phyloP scores from a whole-genome alignment of 2,797 vertebrate species.

The Crax fasciolata region DNA sequence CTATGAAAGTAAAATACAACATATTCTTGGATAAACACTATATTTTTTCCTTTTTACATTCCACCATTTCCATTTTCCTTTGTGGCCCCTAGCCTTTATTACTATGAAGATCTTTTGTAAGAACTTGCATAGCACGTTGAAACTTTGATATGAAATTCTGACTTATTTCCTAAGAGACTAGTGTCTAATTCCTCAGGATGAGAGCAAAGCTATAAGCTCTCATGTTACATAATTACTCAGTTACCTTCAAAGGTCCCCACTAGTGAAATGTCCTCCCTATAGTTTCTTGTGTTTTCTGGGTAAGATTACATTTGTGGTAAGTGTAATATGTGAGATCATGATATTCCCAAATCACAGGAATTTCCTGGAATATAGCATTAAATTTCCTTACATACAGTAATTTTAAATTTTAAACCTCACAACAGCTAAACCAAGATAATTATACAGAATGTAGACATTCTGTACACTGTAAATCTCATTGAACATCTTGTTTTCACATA shows the following conservation, averaged over 20 bases:
- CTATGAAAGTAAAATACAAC: neutral
- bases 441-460: neutral
- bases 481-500: neutral
- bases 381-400: neutral
- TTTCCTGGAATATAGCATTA: neutral
- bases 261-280: neutral
- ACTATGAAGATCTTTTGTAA: neutral
- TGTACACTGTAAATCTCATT: neutral
- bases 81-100: neutral
- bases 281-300: neutral
- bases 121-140: neutral
- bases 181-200: neutral
- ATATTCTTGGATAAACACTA: neutral
- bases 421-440: neutral
- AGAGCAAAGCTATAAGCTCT: neutral
- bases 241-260: neutral
- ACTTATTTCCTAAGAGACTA: neutral
- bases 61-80: neutral
- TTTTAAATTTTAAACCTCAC: neutral
- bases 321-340: neutral
- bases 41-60: neutral
- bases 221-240: neutral
- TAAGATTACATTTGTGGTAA: neutral
- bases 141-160: neutral
- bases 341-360: neutral